These are phyloP conservation scores for Apocheima hispidaria DNA, from an alignment of 2,888 invertebrate genomes.

Conservation along the genomic window DNA sequence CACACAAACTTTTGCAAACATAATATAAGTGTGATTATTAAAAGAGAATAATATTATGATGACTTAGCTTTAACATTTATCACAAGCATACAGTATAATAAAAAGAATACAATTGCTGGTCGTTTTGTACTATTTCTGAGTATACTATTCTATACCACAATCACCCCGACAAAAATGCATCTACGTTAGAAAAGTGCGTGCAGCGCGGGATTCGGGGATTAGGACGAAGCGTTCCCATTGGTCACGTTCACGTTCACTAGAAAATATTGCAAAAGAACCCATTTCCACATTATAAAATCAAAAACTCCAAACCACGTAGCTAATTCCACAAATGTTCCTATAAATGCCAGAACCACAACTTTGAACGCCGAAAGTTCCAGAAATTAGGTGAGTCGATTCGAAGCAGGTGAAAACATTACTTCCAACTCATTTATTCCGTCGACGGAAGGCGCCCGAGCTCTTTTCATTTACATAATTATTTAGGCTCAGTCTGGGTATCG, in stretches of 20 bases:
- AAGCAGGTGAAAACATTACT: slow-evolving; percentile 22
- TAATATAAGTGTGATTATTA: no score
- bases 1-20: no score
- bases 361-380: slow-evolving; percentile 5
- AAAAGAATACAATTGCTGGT: no score
- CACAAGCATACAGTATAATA: no score
- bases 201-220: no score
- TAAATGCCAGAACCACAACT: slow-evolving; percentile 5
- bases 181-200: no score
- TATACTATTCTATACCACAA: no score
- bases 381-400: slow-evolving; percentile 16
- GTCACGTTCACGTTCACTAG: neutral
- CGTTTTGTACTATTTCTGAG: no score
- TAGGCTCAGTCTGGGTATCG: slow-evolving; percentile 27
- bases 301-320: neutral
- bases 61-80: no score
- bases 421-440: slow-evolving; percentile 32
- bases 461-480: slow-evolving; percentile 36
- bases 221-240: no score
- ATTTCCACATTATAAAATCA: neutral
- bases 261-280: neutral
- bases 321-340: neutral
- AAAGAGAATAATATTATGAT: no score
- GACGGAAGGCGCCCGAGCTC: slow-evolving; percentile 6
- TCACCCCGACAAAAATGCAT: no score